phyloP scores from a whole-genome alignment of 2,888 invertebrate species.

The Eristalis arbustorum region DNA sequence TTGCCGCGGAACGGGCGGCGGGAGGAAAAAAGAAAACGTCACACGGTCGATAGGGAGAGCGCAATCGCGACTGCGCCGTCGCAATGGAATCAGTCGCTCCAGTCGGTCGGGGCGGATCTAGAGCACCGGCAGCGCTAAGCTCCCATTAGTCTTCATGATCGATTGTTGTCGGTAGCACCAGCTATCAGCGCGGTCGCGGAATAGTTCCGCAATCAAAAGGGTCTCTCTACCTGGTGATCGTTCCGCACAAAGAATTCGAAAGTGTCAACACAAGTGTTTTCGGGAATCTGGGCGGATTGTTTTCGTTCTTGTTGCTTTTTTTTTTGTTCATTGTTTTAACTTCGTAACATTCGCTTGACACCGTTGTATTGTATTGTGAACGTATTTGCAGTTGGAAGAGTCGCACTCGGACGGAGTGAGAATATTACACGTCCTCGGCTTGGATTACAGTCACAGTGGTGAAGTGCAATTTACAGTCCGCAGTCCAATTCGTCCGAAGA shows the following conservation, averaged over 20 bases:
- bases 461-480: slow-evolving; percentile 80
- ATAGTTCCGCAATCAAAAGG: slow-evolving; percentile 13
- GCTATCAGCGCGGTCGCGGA: slow-evolving; percentile 28
- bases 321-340: not conserved
- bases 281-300: slow-evolving; percentile 13
- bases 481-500: slow-evolving; percentile 73
- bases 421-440: slow-evolving; percentile 83
- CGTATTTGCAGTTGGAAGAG: slow-evolving; percentile 77
- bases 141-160: slow-evolving; percentile 63
- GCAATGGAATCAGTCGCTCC: slow-evolving; percentile 47
- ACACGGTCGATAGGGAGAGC: slow-evolving; percentile 56
- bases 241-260: slow-evolving; percentile 12
- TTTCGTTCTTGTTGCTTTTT: not conserved
- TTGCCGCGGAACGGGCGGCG: slow-evolving; percentile 22
- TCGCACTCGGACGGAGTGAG: slow-evolving; percentile 80
- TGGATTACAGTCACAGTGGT: slow-evolving; percentile 82
- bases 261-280: slow-evolving; percentile 67
- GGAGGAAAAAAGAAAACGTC: slow-evolving; percentile 51
- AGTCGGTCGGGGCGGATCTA: slow-evolving; percentile 38
- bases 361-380: slow-evolving; percentile 27
- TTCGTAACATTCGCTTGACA: slow-evolving; percentile 12
- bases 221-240: slow-evolving; percentile 16
- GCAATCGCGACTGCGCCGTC: slow-evolving; percentile 64
- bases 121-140: slow-evolving; percentile 54
- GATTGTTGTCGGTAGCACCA: slow-evolving; percentile 52